Evolutionary conservation across 2,797 vertebrate species (phyloP), one percentile per base, ranked within the genome.

Genomic region (Natrix natrix): DNA sequence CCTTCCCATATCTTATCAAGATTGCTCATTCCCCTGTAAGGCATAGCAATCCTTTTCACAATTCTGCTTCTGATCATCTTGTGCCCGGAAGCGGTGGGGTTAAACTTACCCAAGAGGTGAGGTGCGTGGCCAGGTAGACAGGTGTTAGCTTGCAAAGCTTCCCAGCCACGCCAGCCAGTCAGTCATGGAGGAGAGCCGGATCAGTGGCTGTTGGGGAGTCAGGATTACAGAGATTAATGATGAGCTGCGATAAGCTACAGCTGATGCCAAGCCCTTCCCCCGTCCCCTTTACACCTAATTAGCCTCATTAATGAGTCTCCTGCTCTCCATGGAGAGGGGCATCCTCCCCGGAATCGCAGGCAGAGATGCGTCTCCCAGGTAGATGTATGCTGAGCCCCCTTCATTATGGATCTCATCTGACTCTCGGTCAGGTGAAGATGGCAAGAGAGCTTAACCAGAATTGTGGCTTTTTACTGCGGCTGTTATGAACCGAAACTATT

Each of bases 211-310:
- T 98, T 98, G 97, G 96, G 96, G 96, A 95, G 97, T 97, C 96
- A 96, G 98, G 98, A 99, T 99, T 99, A 99, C 98, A 97, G 98
- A 97, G 98, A 98, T 99, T 99, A 99, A 99, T 99, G 98, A 99
- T 98, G 98, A 98, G 97, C 97, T 98, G 97, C 96, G 97, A 97
- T 98, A 98, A 98, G 98, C 98, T 98, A 98, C 99, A 99, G 98
- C 98, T 99, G 98, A 99, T 98, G 98, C 98, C 98, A 98, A 97
- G 96, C 97, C 98, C 98, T 98, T 97, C 48, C 48, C 56, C 26
- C 98, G 98, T 37, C 98, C 98, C 98, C 98, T 98, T 99, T 98
- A 98, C 98, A 99, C 98, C 98, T 98, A 99, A 99, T 99, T 99
- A 99, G 98, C 98, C 98, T 98, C 95, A 98, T 98, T 99, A 98